Evolutionary conservation across 2,888 invertebrate genomes (phyloP).

Genomic region (Thera britannica): DNA sequence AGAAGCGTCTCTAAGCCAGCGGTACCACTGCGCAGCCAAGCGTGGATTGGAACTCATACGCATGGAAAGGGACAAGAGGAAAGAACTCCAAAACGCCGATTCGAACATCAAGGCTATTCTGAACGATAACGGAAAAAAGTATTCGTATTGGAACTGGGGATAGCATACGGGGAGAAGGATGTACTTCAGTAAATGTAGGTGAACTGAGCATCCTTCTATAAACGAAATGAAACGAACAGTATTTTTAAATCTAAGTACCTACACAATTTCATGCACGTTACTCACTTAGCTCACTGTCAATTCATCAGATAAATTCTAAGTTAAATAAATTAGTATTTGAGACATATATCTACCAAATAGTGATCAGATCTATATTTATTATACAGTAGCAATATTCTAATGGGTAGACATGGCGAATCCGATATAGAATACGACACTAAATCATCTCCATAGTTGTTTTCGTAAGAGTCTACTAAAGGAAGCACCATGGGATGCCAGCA

Average conservation of each 20-base stretch:
- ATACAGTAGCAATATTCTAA: not conserved
- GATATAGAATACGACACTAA: no score
- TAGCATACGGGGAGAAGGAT: constrained; percentile 84
- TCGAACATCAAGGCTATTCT: constrained; percentile 69
- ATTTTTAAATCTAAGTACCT: constrained; percentile 45
- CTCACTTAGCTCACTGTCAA: not conserved
- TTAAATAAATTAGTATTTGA: not conserved
- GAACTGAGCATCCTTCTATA: constrained; percentile 78
- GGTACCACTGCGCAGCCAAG: constrained; percentile 88
- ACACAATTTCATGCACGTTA: constrained; percentile 2
- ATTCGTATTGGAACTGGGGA: constrained; percentile 82
- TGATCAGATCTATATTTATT: not conserved
- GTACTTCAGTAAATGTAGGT: constrained; percentile 79
- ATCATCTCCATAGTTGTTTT: no score
- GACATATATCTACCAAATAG: not conserved
- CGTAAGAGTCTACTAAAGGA: no score
- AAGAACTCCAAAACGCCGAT: constrained; percentile 70
- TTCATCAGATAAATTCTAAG: not conserved
- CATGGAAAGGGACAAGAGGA: constrained; percentile 81
- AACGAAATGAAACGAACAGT: constrained; percentile 52
- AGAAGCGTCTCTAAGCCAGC: constrained; percentile 88
- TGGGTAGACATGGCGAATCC: no score
- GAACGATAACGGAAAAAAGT: constrained; percentile 72
- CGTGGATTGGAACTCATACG: constrained; percentile 86
- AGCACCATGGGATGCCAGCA: no score